A percentile compares a stretch with the other conserved stretches of the same genome.
phyloP scores from a whole-genome alignment of 2,888 invertebrate species.

The Rotaria socialis region DNA sequence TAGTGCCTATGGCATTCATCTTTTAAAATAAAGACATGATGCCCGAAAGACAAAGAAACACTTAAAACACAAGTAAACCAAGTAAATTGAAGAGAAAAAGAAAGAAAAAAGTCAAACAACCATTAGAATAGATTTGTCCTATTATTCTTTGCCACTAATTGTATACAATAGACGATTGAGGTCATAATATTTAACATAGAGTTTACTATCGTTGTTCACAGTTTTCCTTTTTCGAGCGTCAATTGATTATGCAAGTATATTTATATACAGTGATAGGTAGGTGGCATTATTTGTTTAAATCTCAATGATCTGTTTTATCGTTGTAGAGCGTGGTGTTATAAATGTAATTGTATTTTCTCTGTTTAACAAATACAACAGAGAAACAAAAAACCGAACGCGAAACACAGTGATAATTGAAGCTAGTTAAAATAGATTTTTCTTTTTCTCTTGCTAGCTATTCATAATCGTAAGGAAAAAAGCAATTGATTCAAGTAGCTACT shows the following conservation, averaged over 20 bases:
- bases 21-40: not conserved
- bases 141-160: no score
- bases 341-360: not conserved
- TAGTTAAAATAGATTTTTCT: not conserved
- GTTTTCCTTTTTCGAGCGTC: not conserved
- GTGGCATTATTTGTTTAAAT: slow-evolving; percentile 8
- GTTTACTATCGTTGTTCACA: slow-evolving; percentile 27
- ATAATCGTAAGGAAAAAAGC: not conserved
- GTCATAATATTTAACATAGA: not conserved
- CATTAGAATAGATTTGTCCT: not conserved
- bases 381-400: not conserved
- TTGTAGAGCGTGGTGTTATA: not conserved
- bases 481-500: slow-evolving; percentile 26
- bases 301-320: not conserved
- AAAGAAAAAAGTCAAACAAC: slow-evolving; percentile 3
- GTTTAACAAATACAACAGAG: no score
- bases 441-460: not conserved
- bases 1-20: not conserved
- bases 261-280: not conserved
- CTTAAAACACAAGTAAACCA: not conserved
- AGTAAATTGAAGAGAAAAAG: not conserved
- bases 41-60: not conserved
- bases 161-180: not conserved
- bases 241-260: slow-evolving; percentile 1
- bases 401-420: slow-evolving; percentile 23